Conservation (phyloP, 2,113 vertebrate species). For the Carlito syrichta region DNA sequence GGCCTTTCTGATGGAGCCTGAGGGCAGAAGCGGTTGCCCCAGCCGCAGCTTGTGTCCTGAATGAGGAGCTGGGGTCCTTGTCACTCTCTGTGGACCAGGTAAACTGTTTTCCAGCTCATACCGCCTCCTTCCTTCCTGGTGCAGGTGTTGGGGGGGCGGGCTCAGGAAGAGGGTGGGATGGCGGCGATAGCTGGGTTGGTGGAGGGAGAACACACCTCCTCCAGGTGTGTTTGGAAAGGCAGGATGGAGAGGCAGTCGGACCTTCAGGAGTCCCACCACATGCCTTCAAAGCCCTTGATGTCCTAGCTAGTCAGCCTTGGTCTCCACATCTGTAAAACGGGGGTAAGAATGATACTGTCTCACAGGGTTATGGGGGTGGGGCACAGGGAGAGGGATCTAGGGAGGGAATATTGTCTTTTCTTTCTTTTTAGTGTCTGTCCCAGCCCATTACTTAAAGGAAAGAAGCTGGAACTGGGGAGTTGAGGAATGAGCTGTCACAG, state of each 20-base stretch:
- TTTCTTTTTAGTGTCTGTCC: background rate
- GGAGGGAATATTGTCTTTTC: background rate
- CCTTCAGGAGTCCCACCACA: background rate
- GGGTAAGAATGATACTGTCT: background rate
- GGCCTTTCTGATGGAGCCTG: background rate
- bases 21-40: no score
- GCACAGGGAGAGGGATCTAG: background rate
- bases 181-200: rapidly evolving
- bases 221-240: background rate
- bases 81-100: background rate
- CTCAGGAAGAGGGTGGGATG: rapidly evolving
- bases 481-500: background rate
- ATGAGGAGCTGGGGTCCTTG: background rate
- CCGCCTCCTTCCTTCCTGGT: background rate
- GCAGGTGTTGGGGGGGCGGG: rapidly evolving
- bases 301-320: background rate
- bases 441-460: background rate
- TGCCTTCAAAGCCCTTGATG: background rate
- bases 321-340: background rate
- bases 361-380: background rate
- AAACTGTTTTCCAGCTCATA: background rate
- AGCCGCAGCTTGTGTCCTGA: background rate
- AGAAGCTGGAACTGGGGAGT: background rate
- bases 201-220: rapidly evolving
- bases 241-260: rapidly evolving